Percentiles rank a stretch among this genome's conserved stretches.
phyloP scores from a whole-genome alignment of 1,140 invertebrate species.

The Medauroidea extradentata region DNA sequence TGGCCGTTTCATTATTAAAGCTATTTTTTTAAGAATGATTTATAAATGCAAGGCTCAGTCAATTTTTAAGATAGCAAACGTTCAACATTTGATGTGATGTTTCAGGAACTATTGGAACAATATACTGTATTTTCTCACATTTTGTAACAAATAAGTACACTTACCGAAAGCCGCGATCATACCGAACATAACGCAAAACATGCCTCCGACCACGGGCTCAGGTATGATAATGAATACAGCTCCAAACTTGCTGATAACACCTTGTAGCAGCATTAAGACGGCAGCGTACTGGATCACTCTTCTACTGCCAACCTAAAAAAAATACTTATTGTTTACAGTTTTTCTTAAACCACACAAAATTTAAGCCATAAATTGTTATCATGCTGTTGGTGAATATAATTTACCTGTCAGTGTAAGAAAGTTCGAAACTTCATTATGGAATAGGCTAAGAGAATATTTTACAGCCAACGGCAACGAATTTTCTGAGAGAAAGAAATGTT shows the following conservation, averaged over 20 bases:
- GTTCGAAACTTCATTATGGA: too few species aligned
- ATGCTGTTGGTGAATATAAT: too few species aligned
- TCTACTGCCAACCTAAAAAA: conserved; percentile 81
- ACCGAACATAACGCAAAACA: conserved; percentile 84
- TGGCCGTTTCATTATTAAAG: too few species aligned
- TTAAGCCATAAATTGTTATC: too few species aligned
- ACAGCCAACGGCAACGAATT: too few species aligned
- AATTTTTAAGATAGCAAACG: neutral
- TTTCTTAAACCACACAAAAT: too few species aligned
- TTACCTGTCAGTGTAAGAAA: too few species aligned
- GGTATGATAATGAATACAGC: conserved; percentile 86
- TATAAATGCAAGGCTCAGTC: neutral
- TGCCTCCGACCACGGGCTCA: conserved; percentile 81
- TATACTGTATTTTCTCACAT: neutral
- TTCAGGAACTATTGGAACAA: neutral
- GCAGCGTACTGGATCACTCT: conserved; percentile 80
- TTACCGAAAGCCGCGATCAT: conserved; percentile 78
- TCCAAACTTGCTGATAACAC: conserved; percentile 76
- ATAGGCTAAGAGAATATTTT: too few species aligned
- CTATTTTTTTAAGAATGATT: too few species aligned
- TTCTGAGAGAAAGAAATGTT: too few species aligned
- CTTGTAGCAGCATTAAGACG: conserved; percentile 71
- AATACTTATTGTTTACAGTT: too few species aligned
- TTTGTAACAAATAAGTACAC: too few species aligned
- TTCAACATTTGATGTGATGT: neutral